Evolutionary conservation across 2,888 invertebrate genomes (phyloP), one percentile per base, ranked within the genome.

Genomic region (Phragmatobia fuliginosa): DNA sequence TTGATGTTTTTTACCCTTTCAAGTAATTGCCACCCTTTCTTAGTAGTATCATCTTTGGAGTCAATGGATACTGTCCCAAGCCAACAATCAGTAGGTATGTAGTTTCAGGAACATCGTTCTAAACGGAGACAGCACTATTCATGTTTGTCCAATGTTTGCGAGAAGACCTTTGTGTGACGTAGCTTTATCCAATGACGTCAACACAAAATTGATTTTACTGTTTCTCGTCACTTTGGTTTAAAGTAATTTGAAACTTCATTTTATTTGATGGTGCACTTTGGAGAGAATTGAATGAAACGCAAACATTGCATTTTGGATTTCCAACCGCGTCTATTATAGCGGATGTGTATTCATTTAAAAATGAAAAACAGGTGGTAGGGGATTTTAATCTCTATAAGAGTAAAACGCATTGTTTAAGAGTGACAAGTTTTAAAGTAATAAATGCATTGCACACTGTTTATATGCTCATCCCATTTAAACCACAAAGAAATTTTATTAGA

Each of bases 91-190:
- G 77, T 72, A 76, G 88, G 88, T 72, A 76, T 88, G 88, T 90
- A 89, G 88, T 90, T 88, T 86, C 87, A 90, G 87, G 87, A 85
- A 90, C 90, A 90, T 90, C 87, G 87, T 84, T 83, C 83, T 79
- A 83, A 83, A 85, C 84, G 82, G 71, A 72, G 84, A 87, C 88
- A 87, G 77, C 83, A 83, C 81, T 87, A 77, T 65, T 64, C 67
- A 75, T 71, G 66, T 74, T 70, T 77, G 75, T 66, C 75, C 67
- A 71, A 72, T 82, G 79, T 79, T 82, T 80, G 70, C 63, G 14
- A 64, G 62, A 70, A 70, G 68, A 62, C 74, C 74, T 79, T 77
- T 75, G 78, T 79, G 67, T 73, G 77, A 78, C 76, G 62, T 52
- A 65, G 70, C 56, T 56, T 66, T 66, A 66, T 75, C 72, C 68